Percentiles rank a stretch among this genome's conserved stretches.
Conservation (phyloP, 2,113 vertebrate genomes). For the Apus apus region DNA sequence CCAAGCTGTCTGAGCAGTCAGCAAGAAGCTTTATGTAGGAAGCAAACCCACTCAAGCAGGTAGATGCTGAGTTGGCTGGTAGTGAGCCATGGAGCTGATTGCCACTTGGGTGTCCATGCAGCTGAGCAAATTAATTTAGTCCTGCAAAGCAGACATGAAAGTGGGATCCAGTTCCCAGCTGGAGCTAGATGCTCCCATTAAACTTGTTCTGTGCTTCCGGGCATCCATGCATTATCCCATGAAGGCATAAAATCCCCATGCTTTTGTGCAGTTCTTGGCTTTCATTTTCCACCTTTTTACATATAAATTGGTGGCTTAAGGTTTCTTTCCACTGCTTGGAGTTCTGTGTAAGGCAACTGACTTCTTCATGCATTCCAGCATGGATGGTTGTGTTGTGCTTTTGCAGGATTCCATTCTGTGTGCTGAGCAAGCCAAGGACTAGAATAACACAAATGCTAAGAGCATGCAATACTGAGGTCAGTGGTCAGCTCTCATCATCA, state of each 20-base stretch:
- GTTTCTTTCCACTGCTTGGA: not conserved
- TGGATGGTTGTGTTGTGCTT: not conserved
- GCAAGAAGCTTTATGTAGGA: not conserved
- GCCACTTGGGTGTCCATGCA: not conserved
- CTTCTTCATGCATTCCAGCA: not conserved
- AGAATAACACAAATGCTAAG: not conserved
- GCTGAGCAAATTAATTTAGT: not conserved
- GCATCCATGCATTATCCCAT: not conserved
- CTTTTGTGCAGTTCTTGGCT: not conserved
- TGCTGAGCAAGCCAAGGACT: not conserved
- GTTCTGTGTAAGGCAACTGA: not conserved
- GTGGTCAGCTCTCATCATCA: not conserved
- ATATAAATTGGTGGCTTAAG: not conserved
- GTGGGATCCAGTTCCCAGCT: not conserved
- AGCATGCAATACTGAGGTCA: not conserved
- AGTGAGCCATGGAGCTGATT: not conserved
- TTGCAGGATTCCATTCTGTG: not conserved
- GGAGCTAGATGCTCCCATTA: not conserved
- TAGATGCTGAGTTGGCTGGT: not conserved
- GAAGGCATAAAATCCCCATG: not conserved
- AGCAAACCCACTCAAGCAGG: not conserved
- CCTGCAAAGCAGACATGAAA: not conserved
- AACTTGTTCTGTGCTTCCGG: not conserved
- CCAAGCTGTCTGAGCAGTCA: not conserved
- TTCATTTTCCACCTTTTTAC: not conserved